These are phyloP conservation scores for Mizuhopecten yessoensis DNA, from an alignment of 1,140 invertebrate genomes.

Conservation along the genomic window DNA sequence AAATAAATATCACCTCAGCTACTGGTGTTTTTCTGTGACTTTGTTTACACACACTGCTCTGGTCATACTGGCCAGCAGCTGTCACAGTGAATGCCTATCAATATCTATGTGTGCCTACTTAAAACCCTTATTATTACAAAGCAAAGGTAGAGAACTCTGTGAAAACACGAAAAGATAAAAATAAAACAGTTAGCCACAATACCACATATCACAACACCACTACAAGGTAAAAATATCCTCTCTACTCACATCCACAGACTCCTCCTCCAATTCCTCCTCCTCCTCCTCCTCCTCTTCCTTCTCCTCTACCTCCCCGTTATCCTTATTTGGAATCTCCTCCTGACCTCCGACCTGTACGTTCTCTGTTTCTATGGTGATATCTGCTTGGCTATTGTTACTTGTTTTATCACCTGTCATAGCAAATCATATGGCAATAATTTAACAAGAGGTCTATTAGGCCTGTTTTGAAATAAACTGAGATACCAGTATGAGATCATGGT, in stretches of 20 bases:
- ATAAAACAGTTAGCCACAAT: neutral
- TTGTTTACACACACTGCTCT: too few relatives aligned
- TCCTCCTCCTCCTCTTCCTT: neutral
- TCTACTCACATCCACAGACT: constrained; percentile 33
- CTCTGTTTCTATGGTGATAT: neutral
- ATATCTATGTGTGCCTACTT: too few relatives aligned
- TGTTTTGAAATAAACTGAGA: too few relatives aligned
- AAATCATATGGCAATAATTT: neutral
- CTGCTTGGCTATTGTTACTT: neutral
- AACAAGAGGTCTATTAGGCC: neutral
- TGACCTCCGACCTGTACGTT: neutral
- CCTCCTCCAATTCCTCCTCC: constrained; percentile 44
- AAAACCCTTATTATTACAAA: too few relatives aligned
- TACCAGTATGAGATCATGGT: too few relatives aligned
- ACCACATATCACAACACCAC: neutral
- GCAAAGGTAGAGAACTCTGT: neutral
- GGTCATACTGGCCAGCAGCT: too few relatives aligned
- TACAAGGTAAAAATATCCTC: constrained; percentile 20
- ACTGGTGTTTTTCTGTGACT: too few relatives aligned
- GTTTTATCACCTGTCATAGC: neutral
- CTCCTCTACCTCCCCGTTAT: neutral
- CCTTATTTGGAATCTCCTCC: neutral
- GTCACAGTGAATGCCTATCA: too few relatives aligned
- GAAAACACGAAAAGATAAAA: neutral
- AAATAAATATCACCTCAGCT: too few relatives aligned